Percentiles rank a stretch among this genome's conserved stretches.
phyloP scores from a whole-genome alignment of 2,888 invertebrate genomes.

The Perithous albicinctus region DNA sequence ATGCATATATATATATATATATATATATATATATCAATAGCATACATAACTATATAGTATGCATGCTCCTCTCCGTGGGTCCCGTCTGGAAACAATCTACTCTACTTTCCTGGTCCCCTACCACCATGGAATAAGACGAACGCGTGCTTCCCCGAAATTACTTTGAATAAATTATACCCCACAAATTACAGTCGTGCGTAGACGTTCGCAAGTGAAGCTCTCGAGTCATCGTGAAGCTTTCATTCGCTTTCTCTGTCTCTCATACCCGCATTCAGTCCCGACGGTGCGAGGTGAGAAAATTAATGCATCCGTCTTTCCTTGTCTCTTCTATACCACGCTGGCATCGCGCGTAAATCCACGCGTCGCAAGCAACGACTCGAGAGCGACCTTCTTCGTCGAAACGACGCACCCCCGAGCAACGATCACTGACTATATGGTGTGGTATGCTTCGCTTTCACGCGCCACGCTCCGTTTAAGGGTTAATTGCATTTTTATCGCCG shows the following conservation, averaged over 20 bases:
- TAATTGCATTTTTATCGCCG: constrained; percentile 69
- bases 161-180: constrained; percentile 69
- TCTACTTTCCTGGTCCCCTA: constrained; percentile 56
- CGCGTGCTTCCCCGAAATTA: constrained; percentile 67
- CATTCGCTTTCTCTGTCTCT: constrained; percentile 47
- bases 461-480: constrained; percentile 65
- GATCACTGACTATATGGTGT: constrained; percentile 24
- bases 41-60: constrained; percentile 49
- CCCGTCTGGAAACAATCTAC: constrained; percentile 71
- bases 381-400: constrained; percentile 41
- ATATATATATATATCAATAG: constrained; percentile 53
- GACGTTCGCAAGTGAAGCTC: constrained; percentile 54
- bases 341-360: constrained; percentile 54
- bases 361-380: constrained; percentile 42
- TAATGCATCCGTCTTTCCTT: constrained; percentile 64
- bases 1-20: constrained; percentile 44
- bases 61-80: constrained; percentile 44
- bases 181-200: constrained; percentile 67
- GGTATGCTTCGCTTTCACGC: constrained; percentile 35
- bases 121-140: constrained; percentile 63
- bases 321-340: constrained; percentile 24
- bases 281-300: constrained; percentile 64
- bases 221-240: constrained; percentile 63
- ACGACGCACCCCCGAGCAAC: constrained; percentile 46
- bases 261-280: constrained; percentile 19